Base-by-base conservation (phyloP, 2,888 invertebrate species). In the Chloroclysta siterata region DNA sequence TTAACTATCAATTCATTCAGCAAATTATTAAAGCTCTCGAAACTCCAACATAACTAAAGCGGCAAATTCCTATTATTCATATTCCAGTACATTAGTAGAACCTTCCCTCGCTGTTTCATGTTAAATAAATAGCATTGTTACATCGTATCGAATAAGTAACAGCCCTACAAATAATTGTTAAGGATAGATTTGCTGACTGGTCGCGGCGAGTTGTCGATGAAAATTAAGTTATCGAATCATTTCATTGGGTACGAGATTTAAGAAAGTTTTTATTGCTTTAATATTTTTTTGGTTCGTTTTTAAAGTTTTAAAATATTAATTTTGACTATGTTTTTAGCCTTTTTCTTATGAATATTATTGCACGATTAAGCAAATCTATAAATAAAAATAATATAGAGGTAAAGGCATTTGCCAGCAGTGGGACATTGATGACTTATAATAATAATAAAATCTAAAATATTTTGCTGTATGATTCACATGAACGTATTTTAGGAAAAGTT, bases 101-200 rank as follows among this genome's bases (percentile, higher is more conserved):
- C 22, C 48, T 39, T 14, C 28, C 41, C 29, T 33, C 39, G 36
- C n/a, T 42, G 39, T 59, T 59, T 46, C 42, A 29, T 39, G 59
- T 52, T 44, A 63, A 39, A 51, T 54, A 58, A 39, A 39, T 17
- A 28, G 44, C 51, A 59, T 59, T 63, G 63, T 63, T 47, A 63
- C 33, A 54, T 36, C 44, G 56, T 65, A 65, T 57, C 64, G 48
- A 60, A 56, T 53, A 53, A 60, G 53, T 53, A 53, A 56, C 47
- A 56, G 46, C 53, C 11, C 33, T 52, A 60, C 64, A 60, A 65
- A 53, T 60, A 47, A 56, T 64, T 57, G 53, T 57, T 60, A 56
- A 39, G 48, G 39, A 53, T 56, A 60, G 42, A 48, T 53, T 60
- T 44, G 60, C 41, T 53, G 41, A 47, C 22, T 55, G 29, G 55